phyloP scores from a whole-genome alignment of 23 tunicate species.

The Diplosoma virens region DNA sequence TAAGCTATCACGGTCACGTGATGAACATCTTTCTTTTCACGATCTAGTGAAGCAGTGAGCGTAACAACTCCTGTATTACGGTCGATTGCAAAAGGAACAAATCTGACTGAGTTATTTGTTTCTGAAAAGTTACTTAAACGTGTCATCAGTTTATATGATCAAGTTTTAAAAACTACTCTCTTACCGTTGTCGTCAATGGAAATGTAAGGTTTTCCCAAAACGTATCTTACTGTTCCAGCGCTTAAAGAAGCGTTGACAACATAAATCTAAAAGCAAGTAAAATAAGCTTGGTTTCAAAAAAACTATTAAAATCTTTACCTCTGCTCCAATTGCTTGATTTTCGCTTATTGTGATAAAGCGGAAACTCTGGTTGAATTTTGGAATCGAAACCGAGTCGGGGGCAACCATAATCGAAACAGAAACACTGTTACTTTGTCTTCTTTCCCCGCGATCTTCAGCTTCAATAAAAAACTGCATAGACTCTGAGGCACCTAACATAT shows the following conservation, averaged over 20 bases:
- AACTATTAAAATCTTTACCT: slow-evolving; percentile 2
- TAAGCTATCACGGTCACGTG: slow-evolving; percentile 30
- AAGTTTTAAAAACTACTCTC: background rate
- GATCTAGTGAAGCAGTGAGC: slow-evolving; percentile 11
- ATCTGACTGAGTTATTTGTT: background rate
- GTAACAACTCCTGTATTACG: slow-evolving; percentile 20
- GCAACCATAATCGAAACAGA: slow-evolving; percentile 33
- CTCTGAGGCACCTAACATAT: background rate
- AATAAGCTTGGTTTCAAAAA: background rate
- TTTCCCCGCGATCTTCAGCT: background rate
- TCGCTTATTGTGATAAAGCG: slow-evolving; percentile 1
- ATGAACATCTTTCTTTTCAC: slow-evolving; percentile 6
- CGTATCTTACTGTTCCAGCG: background rate
- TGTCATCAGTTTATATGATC: too few species aligned
- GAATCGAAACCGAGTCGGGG: slow-evolving; percentile 10
- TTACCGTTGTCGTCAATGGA: background rate
- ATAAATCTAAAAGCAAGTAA: background rate
- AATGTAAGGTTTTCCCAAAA: background rate
- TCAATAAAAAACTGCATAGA: background rate
- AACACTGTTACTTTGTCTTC: background rate
- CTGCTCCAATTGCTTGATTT: slow-evolving; percentile 28
- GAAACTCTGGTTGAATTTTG: background rate
- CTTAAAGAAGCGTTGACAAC: background rate
- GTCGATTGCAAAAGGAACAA: slow-evolving; percentile 30
- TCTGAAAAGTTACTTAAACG: background rate